Conservation (phyloP, 2,888 invertebrate species). For the Drosophila eohydei region DNA sequence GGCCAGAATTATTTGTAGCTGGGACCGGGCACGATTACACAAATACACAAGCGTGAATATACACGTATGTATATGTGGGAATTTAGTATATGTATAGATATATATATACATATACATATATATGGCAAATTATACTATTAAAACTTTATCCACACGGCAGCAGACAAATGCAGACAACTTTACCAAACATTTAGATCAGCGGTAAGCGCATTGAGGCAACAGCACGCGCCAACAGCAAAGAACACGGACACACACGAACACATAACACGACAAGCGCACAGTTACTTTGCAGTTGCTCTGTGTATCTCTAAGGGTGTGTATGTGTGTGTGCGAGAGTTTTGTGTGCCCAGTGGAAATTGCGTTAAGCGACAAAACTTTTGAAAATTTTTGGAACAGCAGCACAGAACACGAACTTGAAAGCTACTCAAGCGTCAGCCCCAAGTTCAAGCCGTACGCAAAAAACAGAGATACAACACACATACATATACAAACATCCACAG, state of each 20-base stretch:
- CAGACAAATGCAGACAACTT: conserved; percentile 33
- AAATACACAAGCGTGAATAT: background rate
- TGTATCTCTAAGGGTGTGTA: conserved; percentile 3
- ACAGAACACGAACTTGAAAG: conserved; percentile 25
- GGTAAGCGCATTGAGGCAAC: conserved; percentile 28
- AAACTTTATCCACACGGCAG: conserved; percentile 49
- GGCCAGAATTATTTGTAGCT: conserved; percentile 32
- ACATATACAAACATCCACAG: background rate
- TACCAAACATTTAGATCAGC: conserved; percentile 42
- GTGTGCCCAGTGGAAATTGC: conserved; percentile 31
- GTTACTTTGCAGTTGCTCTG: conserved; percentile 6
- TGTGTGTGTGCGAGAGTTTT: conserved; percentile 10
- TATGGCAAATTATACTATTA: conserved; percentile 54
- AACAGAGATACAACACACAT: conserved; percentile 1
- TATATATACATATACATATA: background rate
- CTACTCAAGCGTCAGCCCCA: conserved; percentile 21
- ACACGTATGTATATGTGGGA: conserved; percentile 4
- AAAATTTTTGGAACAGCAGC: conserved; percentile 12
- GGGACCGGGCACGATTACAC: conserved; percentile 15
- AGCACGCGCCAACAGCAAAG: conserved; percentile 11
- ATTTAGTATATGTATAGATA: background rate
- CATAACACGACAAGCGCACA: background rate
- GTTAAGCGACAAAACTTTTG: conserved; percentile 43
- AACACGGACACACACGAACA: conserved; percentile 12
- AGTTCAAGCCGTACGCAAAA: conserved; percentile 12